A percentile compares a stretch with the other conserved stretches of the same genome.
Conservation (phyloP, 2,888 invertebrate species). For the Margaritifera margaritifera region DNA sequence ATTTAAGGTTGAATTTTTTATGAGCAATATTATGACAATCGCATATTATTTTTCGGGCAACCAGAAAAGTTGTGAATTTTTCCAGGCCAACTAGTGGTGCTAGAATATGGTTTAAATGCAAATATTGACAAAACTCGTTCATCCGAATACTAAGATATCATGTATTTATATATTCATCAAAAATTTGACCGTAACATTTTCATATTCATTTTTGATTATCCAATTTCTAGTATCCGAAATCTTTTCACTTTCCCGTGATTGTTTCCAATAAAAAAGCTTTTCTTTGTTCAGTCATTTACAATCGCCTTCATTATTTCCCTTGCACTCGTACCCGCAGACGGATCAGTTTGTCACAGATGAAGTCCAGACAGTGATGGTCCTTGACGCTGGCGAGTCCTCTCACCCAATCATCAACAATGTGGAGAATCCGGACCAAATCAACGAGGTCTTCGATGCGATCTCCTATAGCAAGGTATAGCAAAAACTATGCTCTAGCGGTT, state of each 20-base stretch:
- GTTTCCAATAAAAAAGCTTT: not conserved
- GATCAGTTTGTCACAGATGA: slow-evolving; percentile 84
- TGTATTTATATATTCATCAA: no score
- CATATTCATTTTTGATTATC: not conserved
- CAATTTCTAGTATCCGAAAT: not conserved
- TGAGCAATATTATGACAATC: no score
- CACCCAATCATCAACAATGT: slow-evolving; percentile 91
- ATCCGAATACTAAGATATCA: no score
- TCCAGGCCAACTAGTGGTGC: no score
- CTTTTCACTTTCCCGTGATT: not conserved
- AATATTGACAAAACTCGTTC: no score
- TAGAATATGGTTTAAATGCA: no score
- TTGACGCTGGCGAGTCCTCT: slow-evolving; percentile 86
- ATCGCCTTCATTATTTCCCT: not conserved
- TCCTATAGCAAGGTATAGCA: slow-evolving; percentile 87
- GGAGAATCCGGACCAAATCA: slow-evolving; percentile 89
- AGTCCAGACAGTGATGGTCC: slow-evolving; percentile 82
- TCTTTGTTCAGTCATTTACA: not conserved
- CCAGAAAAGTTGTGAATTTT: no score
- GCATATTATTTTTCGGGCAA: no score
- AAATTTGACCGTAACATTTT: not conserved
- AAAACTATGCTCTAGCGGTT: no score
- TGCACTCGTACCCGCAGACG: slow-evolving; percentile 75
- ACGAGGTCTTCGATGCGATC: slow-evolving; percentile 91
- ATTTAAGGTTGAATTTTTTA: no score